Evolutionary conservation across 2,888 invertebrate species (phyloP).

Genomic region (Proisotoma minuta): DNA sequence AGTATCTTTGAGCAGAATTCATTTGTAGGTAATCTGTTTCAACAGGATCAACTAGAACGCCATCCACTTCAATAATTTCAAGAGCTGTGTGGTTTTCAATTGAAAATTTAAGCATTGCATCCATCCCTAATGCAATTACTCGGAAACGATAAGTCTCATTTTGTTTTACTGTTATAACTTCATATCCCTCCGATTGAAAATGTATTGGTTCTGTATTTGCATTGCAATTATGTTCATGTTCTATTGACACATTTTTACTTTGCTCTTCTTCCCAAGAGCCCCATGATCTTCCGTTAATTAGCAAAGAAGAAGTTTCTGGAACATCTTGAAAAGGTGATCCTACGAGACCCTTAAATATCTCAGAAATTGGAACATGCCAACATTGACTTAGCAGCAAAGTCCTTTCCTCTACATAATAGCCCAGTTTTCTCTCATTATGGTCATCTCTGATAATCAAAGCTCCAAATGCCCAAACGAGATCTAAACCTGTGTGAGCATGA

Average conservation of each 20-base stretch:
- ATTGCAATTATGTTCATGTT: neutral
- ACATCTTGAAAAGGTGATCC: slow-evolving; percentile 26
- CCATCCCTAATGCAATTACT: slow-evolving; percentile 32
- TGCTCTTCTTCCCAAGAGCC: slow-evolving; percentile 20
- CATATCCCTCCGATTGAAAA: slow-evolving; percentile 22
- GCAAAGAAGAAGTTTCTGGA: slow-evolving; percentile 22
- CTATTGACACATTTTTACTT: neutral
- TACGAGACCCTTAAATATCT: slow-evolving; percentile 13
- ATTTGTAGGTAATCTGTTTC: slow-evolving; percentile 31
- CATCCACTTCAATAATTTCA: slow-evolving; percentile 36
- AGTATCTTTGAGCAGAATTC: slow-evolving; percentile 36
- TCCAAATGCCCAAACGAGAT: slow-evolving; percentile 32
- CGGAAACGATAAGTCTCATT: slow-evolving; percentile 29
- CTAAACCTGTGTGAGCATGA: slow-evolving; percentile 34
- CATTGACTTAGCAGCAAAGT: slow-evolving; percentile 11
- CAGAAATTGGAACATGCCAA: slow-evolving; percentile 17
- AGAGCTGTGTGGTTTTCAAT: slow-evolving; percentile 28
- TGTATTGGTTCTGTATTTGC: neutral
- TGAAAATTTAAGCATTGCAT: slow-evolving; percentile 27
- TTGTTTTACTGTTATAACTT: slow-evolving; percentile 25
- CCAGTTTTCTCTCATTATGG: neutral
- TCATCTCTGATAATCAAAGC: slow-evolving; percentile 30
- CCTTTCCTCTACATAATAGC: slow-evolving; percentile 16
- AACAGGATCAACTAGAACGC: slow-evolving; percentile 25
- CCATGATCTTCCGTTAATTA: slow-evolving; percentile 30